Base-by-base conservation (phyloP, 2,797 vertebrate species). In the Phoeniculus purpureus region DNA sequence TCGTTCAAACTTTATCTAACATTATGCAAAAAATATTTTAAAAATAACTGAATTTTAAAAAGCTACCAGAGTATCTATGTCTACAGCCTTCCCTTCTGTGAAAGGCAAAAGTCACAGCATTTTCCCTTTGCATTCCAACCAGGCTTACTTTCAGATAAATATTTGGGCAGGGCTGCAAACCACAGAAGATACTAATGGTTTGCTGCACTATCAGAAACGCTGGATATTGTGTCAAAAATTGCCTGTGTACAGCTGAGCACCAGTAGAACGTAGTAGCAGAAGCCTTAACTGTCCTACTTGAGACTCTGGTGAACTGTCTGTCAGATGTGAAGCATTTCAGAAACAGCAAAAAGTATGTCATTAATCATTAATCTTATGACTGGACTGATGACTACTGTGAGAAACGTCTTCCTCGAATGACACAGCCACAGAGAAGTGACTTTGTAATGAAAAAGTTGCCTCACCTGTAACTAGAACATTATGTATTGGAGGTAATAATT, bases 401-500 rank as follows among this genome's bases (percentile, higher is more conserved):
- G 56, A 95, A 94, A 87, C 74, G 75, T 78, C 85, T 92, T 19
- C 59, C 26, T 81, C 4, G 2, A 40, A 3, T 26, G 47, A 91
- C 61, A 91, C 11, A 86, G 67, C 52, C 47, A 79, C 31, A 60
- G 50, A 75, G 27, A 87, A 81, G 25, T 9, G 74, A 37, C 43
- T 90, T 43, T 81, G 56, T 78, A 85, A 91, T 65, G 45, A 67
- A 91, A 93, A 92, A 84, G 16, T 48, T 71, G 79, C 51, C 67
- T 92, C 40, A 74, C 79, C 54, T 71, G 37, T 72, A 85, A 58
- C 47, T 43, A 71, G 65, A 90, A 77, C n/a, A 72, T 62, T 61
- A 48, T 61, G 61, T 84, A 76, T 87, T 89, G 91, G 72, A 80
- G 66, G 61, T 13, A 77, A 18, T 89, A 94, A 94, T 85, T 92